Evolutionary conservation across 2,113 vertebrate genomes (phyloP), one percentile per base, ranked within the genome.

Genomic region (Nerophis lumbriciformis): DNA sequence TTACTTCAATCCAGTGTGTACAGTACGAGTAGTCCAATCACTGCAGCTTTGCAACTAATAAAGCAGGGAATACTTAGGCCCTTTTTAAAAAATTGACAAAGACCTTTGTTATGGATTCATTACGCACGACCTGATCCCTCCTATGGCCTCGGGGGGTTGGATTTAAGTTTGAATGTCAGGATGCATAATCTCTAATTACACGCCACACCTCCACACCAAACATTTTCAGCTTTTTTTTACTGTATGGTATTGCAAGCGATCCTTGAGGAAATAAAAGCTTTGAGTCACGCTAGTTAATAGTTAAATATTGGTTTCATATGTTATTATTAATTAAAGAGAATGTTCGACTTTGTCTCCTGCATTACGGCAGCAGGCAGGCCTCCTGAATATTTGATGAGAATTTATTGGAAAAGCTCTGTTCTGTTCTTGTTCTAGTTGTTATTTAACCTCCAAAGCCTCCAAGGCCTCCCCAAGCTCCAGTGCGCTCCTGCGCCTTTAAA

Each of bases 381-480:
- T 57, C 16, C 12, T 57, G 38, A 57, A 57, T 57, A 57, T 44
- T 57, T 44, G n/a, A 57, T 57, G 16, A 13, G 39, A 57, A 57
- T 21, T 44, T 57, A 57, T 57, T 44, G 39, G 10, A 21, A 45
- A 21, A 21, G 55, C 55, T 21, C 11, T 57, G 38, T 13, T 57
- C 39, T 57, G 12, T 21, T 57, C 16, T 21, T 44, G 38, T 57
- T 57, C 19, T 44, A 1, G 16, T 19, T 36, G 28, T 53, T 21
- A 44, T 57, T 57, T 57, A 57, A 57, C 38, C 55, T 21, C 3
- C 6, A 57, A 57, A 42, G 39, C 16, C 39, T 16, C 10, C 8
- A 5, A 6, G 39, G 55, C 11, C 42, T 45, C 42, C 11, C 5
- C 36, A 5, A 6, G 16, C n/a, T 44, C 42, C 42, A 12, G 42